These are phyloP conservation scores for Tamias sibiricus DNA, from an alignment of 2,113 vertebrate species.

Conservation along the genomic window DNA sequence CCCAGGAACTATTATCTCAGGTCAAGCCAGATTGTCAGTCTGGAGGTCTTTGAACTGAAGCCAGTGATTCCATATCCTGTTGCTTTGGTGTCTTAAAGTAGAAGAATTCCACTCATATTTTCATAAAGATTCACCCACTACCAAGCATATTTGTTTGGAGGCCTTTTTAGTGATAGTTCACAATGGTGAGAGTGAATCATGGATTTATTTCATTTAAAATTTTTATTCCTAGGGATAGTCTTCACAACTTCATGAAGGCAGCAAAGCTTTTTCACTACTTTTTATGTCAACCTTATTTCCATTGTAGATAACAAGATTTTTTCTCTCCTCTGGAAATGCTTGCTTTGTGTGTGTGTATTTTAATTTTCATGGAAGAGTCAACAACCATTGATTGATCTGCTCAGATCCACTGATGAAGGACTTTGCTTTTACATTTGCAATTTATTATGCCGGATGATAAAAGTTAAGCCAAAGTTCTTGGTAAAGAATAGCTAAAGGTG, in stretches of 20 bases:
- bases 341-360: neutral
- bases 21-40: neutral
- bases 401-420: neutral
- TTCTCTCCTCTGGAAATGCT: neutral
- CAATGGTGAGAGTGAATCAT: neutral
- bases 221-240: neutral
- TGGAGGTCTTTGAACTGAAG: neutral
- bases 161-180: constrained; percentile 15
- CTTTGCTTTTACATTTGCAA: neutral
- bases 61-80: neutral
- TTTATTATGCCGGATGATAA: constrained; percentile 10
- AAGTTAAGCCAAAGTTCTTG: constrained; percentile 38
- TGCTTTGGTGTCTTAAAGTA: neutral
- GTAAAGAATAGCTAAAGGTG: neutral
- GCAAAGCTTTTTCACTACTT: neutral
- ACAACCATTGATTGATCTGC: neutral
- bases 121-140: neutral
- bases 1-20: neutral
- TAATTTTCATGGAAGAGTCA: neutral
- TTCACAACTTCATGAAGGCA: neutral
- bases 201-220: neutral
- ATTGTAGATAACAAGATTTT: neutral
- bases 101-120: neutral
- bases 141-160: constrained; percentile 6
- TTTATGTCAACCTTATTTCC: neutral